phyloP scores from a whole-genome alignment of 2,797 vertebrate genomes.

The Cuniculus paca region DNA sequence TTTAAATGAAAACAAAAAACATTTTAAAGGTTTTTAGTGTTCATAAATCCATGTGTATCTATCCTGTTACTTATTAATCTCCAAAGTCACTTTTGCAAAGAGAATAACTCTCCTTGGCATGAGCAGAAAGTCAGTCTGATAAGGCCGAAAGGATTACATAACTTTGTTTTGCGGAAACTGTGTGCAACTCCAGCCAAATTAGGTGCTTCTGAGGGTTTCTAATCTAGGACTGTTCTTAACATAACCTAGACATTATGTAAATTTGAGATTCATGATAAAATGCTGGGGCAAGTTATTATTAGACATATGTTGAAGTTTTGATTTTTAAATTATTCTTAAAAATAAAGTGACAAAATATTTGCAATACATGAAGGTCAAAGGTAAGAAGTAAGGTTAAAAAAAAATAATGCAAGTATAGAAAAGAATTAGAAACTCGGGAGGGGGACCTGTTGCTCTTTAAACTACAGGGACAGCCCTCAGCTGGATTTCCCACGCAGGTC shows the following conservation, averaged over 20 bases:
- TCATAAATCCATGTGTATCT: conserved; percentile 1
- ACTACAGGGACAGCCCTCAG: not conserved
- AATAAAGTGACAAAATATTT: not conserved
- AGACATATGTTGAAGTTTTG: not conserved
- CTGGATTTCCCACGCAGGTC: not conserved
- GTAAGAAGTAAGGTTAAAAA: not conserved
- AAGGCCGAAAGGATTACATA: not conserved
- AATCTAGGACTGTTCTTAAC: not conserved
- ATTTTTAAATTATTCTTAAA: conserved; percentile 50
- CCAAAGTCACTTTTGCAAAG: conserved; percentile 36
- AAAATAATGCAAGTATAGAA: not conserved
- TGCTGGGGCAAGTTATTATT: not conserved
- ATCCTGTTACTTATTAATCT: conserved; percentile 64
- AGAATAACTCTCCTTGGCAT: not conserved
- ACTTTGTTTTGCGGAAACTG: not conserved
- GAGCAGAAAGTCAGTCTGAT: conserved; percentile 54
- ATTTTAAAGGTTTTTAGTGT: not conserved
- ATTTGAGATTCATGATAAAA: not conserved
- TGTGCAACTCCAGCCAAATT: not conserved
- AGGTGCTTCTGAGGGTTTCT: not conserved
- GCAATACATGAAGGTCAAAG: not conserved
- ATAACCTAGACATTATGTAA: not conserved
- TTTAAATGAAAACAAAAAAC: not conserved
- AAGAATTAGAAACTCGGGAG: not conserved
- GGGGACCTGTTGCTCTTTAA: not conserved